Evolutionary conservation across 2,113 vertebrate genomes (phyloP).

Genomic region (Sceloporus tristichus): DNA sequence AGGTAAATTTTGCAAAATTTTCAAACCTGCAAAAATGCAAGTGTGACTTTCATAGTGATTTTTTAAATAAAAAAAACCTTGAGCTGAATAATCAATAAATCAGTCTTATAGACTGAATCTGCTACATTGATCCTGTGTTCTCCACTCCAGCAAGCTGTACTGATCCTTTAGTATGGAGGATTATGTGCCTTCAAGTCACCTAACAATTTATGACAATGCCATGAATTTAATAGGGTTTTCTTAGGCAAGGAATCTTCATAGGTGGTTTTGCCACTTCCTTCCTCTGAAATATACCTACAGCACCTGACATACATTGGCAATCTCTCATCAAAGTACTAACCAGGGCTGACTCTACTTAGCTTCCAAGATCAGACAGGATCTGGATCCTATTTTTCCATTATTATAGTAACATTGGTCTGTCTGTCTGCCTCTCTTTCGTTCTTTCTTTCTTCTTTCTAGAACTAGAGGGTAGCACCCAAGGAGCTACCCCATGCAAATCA

Average conservation of each 20-base stretch:
- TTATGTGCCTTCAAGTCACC: too few relatives aligned
- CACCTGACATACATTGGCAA: too few relatives aligned
- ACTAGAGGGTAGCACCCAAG: not conserved
- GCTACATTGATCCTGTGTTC: not conserved
- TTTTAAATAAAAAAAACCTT: too few relatives aligned
- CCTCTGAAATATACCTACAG: too few relatives aligned
- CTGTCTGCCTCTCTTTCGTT: not conserved
- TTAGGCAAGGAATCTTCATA: too few relatives aligned
- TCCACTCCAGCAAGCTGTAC: not conserved
- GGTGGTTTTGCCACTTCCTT: too few relatives aligned
- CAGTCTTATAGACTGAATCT: not conserved
- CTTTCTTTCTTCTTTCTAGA: not conserved
- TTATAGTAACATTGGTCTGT: not conserved
- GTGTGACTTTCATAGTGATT: not conserved
- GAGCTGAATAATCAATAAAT: not conserved
- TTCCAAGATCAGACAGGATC: too few relatives aligned
- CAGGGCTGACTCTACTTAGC: too few relatives aligned
- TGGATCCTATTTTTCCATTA: not conserved
- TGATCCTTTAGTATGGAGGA: not conserved
- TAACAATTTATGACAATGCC: too few relatives aligned
- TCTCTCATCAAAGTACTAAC: too few relatives aligned
- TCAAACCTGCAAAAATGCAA: accelerated
- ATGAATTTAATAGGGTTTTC: too few relatives aligned
- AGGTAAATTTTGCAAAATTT: not conserved
- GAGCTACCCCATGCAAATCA: not conserved